Evolutionary conservation across 2,113 vertebrate species (phyloP).

Genomic region (Pholis gunnellus): DNA sequence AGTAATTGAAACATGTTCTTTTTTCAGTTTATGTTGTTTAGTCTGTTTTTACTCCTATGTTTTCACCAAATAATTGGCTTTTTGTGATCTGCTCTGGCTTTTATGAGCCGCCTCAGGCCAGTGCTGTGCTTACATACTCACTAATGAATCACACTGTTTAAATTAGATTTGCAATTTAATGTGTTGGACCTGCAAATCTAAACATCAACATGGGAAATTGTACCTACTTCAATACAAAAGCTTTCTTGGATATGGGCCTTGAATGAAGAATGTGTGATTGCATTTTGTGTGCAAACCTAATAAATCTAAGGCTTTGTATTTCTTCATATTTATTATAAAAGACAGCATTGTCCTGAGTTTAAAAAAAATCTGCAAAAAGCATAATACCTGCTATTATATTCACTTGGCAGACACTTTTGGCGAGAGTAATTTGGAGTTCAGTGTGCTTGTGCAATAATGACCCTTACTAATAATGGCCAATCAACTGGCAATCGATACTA

Average conservation of each 20-base stretch:
- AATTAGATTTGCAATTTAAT: constrained; percentile 35
- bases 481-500: not conserved
- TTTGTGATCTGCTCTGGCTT: constrained; percentile 15
- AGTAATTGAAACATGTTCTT: constrained; percentile 8
- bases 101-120: constrained; percentile 47
- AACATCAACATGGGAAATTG: constrained; percentile 11
- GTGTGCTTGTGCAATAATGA: not conserved
- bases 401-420: constrained; percentile 14
- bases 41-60: constrained; percentile 19
- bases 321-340: not conserved
- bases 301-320: constrained; percentile 12
- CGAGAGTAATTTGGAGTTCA: not conserved
- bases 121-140: constrained; percentile 10
- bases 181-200: constrained; percentile 11
- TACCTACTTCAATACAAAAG: not conserved
- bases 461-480: not conserved
- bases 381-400: constrained; percentile 1
- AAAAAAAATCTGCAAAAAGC: not conserved
- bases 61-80: constrained; percentile 24
- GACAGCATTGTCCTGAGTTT: not conserved
- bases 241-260: not conserved
- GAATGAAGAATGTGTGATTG: not conserved
- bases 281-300: constrained; percentile 13
- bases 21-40: constrained; percentile 1
- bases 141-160: constrained; percentile 33